A percentile compares a stretch with the other conserved stretches of the same genome.
Evolutionary conservation across 2,797 vertebrate species (phyloP).

Genomic region (Chiroxiphia lanceolata): DNA sequence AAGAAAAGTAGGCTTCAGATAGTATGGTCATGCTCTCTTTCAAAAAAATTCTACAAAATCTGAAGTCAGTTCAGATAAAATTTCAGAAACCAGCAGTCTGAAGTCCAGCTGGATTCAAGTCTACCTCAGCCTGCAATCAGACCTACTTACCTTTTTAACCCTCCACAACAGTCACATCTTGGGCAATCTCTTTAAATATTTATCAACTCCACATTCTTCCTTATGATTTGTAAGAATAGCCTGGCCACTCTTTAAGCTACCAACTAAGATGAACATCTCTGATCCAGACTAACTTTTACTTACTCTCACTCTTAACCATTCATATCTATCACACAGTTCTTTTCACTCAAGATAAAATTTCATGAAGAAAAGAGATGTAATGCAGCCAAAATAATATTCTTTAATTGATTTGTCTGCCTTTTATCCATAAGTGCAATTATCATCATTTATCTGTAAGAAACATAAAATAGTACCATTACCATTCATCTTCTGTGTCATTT

Average conservation of each 20-base stretch:
- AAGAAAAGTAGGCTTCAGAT: neutral
- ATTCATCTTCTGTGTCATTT: neutral
- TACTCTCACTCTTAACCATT: neutral
- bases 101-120: neutral
- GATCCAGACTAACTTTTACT: neutral
- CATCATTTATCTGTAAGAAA: neutral
- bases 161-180: neutral
- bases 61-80: neutral
- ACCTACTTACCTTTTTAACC: neutral
- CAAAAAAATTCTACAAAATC: neutral
- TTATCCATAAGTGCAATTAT: neutral
- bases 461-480: neutral
- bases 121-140: neutral
- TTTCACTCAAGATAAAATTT: neutral
- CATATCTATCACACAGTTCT: neutral
- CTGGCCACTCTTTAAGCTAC: neutral
- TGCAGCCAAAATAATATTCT: neutral
- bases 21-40: neutral
- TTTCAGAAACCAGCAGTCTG: neutral
- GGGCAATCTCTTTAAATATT: neutral
- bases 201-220: accelerated
- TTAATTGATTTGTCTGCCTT: neutral
- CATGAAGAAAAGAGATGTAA: neutral
- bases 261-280: neutral
- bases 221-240: accelerated